Percentiles rank a stretch among this genome's conserved stretches.
These are phyloP conservation scores for Nowickia ferox DNA, from an alignment of 2,888 invertebrate species.

Conservation along the genomic window DNA sequence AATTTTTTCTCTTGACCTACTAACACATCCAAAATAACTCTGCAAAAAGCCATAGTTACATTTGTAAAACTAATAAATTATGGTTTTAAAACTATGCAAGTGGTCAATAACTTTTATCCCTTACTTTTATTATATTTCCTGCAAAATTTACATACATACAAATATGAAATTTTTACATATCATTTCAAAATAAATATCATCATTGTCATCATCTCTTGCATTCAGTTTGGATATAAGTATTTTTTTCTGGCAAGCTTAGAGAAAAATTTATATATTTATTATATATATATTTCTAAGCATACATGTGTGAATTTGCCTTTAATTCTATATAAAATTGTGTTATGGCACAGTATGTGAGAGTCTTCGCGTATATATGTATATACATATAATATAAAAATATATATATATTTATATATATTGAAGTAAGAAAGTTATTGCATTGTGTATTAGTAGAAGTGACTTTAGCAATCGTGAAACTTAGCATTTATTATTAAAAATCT, in stretches of 20 bases:
- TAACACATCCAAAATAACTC: no score
- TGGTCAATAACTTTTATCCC: not conserved
- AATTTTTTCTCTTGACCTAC: no score
- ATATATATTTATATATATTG: not conserved
- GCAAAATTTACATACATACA: slow-evolving; percentile 46
- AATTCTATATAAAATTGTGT: not conserved
- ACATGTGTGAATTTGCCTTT: not conserved
- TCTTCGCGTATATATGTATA: not conserved
- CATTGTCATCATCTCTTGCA: slow-evolving; percentile 48
- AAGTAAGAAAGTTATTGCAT: not conserved
- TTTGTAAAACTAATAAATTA: no score
- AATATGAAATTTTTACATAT: slow-evolving; percentile 50
- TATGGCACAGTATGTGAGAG: not conserved
- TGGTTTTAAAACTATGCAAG: no score
- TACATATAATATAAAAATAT: not conserved
- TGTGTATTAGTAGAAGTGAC: slow-evolving; percentile 35
- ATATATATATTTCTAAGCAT: not conserved
- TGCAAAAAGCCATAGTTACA: no score
- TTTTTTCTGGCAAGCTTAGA: slow-evolving; percentile 32
- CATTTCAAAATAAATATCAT: slow-evolving; percentile 62
- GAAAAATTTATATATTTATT: slow-evolving; percentile 2
- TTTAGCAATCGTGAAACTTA: slow-evolving; percentile 53
- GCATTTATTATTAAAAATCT: slow-evolving; percentile 50
- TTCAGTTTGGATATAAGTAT: not conserved
- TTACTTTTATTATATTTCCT: slow-evolving; percentile 13